A percentile compares a stretch with the other conserved stretches of the same genome.
These are phyloP conservation scores for Brachyistius frenatus DNA, from an alignment of 2,113 vertebrate species.

Conservation along the genomic window DNA sequence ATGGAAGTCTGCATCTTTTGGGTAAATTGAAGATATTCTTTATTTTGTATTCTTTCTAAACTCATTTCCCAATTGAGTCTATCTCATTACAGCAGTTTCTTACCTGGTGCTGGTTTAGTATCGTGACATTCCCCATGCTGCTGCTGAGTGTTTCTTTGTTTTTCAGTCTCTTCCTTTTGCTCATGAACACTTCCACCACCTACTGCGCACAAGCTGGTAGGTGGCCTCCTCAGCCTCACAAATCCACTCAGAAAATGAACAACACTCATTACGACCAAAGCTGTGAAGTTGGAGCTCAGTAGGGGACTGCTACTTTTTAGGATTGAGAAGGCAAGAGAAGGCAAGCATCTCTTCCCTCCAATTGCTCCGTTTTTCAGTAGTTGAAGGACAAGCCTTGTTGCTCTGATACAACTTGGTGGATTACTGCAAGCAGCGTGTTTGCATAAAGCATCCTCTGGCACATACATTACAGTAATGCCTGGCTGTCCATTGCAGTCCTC, in stretches of 20 bases:
- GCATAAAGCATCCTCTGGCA: constrained; percentile 19
- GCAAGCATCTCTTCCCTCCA: neutral
- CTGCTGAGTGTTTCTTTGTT: constrained; percentile 36
- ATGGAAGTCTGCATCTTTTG: constrained; percentile 86
- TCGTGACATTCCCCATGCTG: constrained; percentile 21
- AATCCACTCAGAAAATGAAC: constrained; percentile 70
- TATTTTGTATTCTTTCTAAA: constrained; percentile 19
- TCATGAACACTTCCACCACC: constrained; percentile 44
- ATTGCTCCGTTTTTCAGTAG: neutral
- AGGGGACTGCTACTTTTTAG: constrained; percentile 9
- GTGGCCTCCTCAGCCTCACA: constrained; percentile 51
- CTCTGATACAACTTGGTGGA: neutral
- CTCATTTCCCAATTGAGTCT: constrained; percentile 8
- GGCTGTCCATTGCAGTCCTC: constrained; percentile 35
- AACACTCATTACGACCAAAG: constrained; percentile 43
- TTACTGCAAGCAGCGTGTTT: constrained; percentile 4
- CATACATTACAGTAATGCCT: constrained; percentile 1
- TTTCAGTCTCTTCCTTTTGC: constrained; percentile 30
- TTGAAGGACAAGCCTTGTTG: constrained; percentile 4
- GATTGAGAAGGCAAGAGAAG: constrained; percentile 16
- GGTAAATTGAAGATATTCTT: constrained; percentile 77
- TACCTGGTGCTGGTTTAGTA: neutral
- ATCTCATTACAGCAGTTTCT: constrained; percentile 28
- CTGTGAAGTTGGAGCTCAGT: constrained; percentile 35
- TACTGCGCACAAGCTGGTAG: constrained; percentile 30